Base-by-base conservation (phyloP, 2,888 invertebrate species). In the Pterostichus niger region DNA sequence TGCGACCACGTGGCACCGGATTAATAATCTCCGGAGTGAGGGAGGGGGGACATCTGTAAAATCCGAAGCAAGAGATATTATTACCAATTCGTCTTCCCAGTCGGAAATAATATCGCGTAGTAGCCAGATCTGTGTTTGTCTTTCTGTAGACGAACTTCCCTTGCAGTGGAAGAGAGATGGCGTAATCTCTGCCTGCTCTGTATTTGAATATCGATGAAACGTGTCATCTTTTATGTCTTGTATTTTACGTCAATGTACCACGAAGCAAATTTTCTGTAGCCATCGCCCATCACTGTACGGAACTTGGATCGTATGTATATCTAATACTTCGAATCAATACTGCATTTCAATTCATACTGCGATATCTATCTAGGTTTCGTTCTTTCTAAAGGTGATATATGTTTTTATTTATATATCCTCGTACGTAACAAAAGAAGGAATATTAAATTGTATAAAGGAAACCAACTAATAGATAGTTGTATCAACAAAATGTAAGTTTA, bases 171-270 rank as follows among this genome's bases (percentile, higher is more conserved):
- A 52, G 6, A 17, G 64, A 64, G 33, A 64, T 1, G 35, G 35
- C 35, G 2, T 2, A 15, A 17, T 13, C 9, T 15, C 11, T n/a
- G 40, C 4, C 44, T 15, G 33, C 6, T 5, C 31, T 64, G 46
- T 76, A 52, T 76, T 76, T 56, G 54, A 76, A 76, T 76, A 76
- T 76, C 76, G 76, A 76, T 76, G 76, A 54, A 76, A 13, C 75
- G 52, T 75, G 31, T 33, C 52, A 75, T 52, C 31, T 75, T 75
- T 75, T 13, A 68, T 49, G 49, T 49, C 24, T 64, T 49, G 13
- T 13, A 44, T 31, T 68, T 68, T 68, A 13, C 68, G 44, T 68
- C 68, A 68, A 33, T 56, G 15, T 56, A 17, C 24, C 52, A 17
- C 24, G 56, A 17, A 40, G 40, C 40, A 40, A 40, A 40, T 40